These are phyloP conservation scores for Drosophila littoralis DNA, from an alignment of 1,140 invertebrate species.

Conservation along the genomic window DNA sequence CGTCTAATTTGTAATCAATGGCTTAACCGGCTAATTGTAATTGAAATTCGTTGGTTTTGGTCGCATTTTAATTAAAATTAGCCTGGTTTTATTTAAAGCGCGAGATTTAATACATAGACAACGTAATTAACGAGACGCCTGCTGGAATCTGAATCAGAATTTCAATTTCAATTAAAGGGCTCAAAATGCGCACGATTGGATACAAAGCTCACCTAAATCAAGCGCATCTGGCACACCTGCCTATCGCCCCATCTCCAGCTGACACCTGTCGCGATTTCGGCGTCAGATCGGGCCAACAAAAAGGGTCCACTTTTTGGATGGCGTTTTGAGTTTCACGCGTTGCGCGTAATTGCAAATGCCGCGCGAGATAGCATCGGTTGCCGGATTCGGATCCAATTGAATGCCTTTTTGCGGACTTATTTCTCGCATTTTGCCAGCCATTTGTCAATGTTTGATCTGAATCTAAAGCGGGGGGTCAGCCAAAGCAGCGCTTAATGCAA, in stretches of 20 bases:
- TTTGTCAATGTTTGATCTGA: slow-evolving; percentile 59
- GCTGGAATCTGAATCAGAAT: slow-evolving; percentile 43
- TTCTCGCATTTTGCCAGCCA: slow-evolving; percentile 16
- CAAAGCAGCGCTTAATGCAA: slow-evolving; percentile 35
- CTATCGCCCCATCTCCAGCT: slow-evolving; percentile 34
- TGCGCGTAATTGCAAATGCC: slow-evolving; percentile 38
- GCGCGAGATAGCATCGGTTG: slow-evolving; percentile 21
- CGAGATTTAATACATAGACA: slow-evolving; percentile 60
- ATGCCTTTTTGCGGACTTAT: slow-evolving; percentile 40
- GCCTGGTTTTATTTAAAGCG: slow-evolving; percentile 28
- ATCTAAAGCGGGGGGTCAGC: slow-evolving; percentile 9
- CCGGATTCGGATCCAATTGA: slow-evolving; percentile 8
- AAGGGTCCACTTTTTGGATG: slow-evolving; percentile 29
- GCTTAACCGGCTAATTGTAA: neutral
- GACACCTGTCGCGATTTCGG: slow-evolving; percentile 66
- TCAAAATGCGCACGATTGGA: slow-evolving; percentile 42
- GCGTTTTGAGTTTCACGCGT: slow-evolving; percentile 36
- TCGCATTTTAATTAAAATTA: slow-evolving; percentile 60
- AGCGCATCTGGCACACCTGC: slow-evolving; percentile 39
- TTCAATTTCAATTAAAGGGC: slow-evolving; percentile 69
- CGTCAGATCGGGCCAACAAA: slow-evolving; percentile 41
- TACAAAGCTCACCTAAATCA: slow-evolving; percentile 59
- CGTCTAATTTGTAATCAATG: too few species aligned
- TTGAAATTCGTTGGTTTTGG: slow-evolving; percentile 40
- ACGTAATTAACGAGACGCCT: slow-evolving; percentile 60